Evolutionary conservation across 2,113 vertebrate species (phyloP), one percentile per base, ranked within the genome.

Genomic region (Lutjanus erythropterus): DNA sequence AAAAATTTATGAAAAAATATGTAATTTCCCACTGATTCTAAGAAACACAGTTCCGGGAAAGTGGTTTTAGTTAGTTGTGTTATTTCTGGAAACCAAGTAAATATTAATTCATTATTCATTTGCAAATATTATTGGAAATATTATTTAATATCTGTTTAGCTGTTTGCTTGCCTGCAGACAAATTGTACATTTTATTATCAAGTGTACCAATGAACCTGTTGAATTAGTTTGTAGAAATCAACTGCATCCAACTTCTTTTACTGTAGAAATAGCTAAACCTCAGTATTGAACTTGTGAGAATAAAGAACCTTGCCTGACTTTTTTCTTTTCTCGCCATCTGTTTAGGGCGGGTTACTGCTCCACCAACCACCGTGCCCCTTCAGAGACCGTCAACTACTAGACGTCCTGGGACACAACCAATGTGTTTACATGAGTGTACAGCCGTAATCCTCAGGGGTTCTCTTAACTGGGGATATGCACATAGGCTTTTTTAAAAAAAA

Each of bases 291-390:
- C 8, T 39, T 19, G 6, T 19, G 42, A 19, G 42, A 18, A 21
- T 4, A 15, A 12, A 5, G n/a, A 27, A 14, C 19, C n/a, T n/a
- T n/a, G n/a, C n/a, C n/a, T n/a, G n/a, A n/a, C 9, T 5, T 44
- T 46, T 4, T 49, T 31, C 21, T 15, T 52, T 41, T 59, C 8
- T 44, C 1, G 4, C 55, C n/a, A n/a, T 65, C 11, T 71, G 18
- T 62, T 7, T 1, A 93, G 92, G 77, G 80, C 62, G 16, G 92
- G 92, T n/a, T 68, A 78, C 71, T 93, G 92, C 80, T 88, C 92
- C 41, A 75, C 46, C 19, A 75, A 21, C 56, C 81, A 78, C 1
- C 79, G 19, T 0, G 29, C 75, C 5, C 9, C 39, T n/a, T 27
- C 83, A 0, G 83, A 80, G 15, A 42, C 85, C 0, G 81, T 73